These are phyloP conservation scores for Pediacus dermestoides DNA, from an alignment of 2,888 invertebrate species.

Conservation along the genomic window DNA sequence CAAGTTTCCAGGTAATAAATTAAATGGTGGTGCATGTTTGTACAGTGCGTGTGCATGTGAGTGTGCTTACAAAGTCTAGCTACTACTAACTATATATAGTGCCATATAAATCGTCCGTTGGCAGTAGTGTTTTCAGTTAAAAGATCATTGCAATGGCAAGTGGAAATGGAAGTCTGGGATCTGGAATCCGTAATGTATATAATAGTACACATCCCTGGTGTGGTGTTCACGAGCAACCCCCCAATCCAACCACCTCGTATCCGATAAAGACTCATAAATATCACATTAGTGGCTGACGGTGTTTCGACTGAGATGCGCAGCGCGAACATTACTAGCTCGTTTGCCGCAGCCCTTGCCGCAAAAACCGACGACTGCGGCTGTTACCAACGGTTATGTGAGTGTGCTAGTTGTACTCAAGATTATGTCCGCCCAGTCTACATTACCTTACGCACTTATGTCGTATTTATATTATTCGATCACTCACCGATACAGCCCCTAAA, in stretches of 20 bases:
- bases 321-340: constrained; percentile 48
- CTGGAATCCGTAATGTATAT: constrained; percentile 37
- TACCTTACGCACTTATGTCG: constrained; percentile 33
- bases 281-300: constrained; percentile 46
- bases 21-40: too few relatives aligned
- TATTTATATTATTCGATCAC: constrained; percentile 26
- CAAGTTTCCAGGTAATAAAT: too few relatives aligned
- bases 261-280: constrained; percentile 48
- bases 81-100: too few relatives aligned
- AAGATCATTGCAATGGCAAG: too few relatives aligned
- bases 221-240: constrained; percentile 31
- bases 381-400: constrained; percentile 35
- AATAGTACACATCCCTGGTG: constrained; percentile 37
- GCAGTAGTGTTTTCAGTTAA: too few relatives aligned
- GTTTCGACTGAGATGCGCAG: constrained; percentile 41
- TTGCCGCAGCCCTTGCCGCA: constrained; percentile 44
- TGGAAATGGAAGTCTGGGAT: constrained; percentile 18
- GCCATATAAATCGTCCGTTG: not conserved
- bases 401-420: constrained; percentile 25
- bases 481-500: too few relatives aligned
- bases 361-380: constrained; percentile 38
- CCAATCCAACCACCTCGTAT: constrained; percentile 37
- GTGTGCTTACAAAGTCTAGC: too few relatives aligned
- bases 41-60: too few relatives aligned
- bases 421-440: constrained; percentile 26